Percentiles rank a stretch among this genome's conserved stretches.
Evolutionary conservation across 2,888 invertebrate genomes (phyloP).

Genomic region (Tenodera sinensis): DNA sequence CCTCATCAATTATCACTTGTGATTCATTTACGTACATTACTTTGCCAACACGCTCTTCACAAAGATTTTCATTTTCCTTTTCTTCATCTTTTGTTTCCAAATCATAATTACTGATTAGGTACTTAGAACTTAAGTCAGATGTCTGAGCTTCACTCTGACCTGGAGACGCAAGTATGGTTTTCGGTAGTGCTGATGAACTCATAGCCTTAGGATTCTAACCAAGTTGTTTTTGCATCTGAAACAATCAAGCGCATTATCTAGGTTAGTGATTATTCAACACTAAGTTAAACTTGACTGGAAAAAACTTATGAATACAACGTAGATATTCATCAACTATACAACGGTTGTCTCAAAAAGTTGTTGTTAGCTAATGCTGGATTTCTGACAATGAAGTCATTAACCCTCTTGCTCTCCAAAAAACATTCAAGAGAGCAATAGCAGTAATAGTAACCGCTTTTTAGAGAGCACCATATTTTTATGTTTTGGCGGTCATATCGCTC

Average conservation of each 20-base stretch:
- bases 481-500: too few species aligned
- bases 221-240: background rate
- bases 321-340: too few species aligned
- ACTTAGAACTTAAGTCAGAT: conserved; percentile 38
- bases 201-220: conserved; percentile 32
- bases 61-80: background rate
- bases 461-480: too few species aligned
- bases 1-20: conserved; percentile 58
- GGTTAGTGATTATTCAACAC: background rate
- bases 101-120: background rate
- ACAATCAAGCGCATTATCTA: background rate
- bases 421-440: too few species aligned
- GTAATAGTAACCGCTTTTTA: too few species aligned
- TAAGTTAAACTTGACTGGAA: too few species aligned
- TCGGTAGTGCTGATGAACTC: conserved; percentile 42
- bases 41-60: conserved; percentile 46
- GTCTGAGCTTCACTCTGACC: conserved; percentile 42
- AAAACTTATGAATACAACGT: too few species aligned
- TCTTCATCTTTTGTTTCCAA: background rate
- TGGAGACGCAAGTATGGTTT: conserved; percentile 39
- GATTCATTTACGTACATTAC: conserved; percentile 55
- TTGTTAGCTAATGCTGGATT: too few species aligned
- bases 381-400: too few species aligned
- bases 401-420: too few species aligned
- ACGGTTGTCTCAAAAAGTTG: too few species aligned